Conservation (phyloP, 2,113 vertebrate genomes). For the Antennarius striatus region DNA sequence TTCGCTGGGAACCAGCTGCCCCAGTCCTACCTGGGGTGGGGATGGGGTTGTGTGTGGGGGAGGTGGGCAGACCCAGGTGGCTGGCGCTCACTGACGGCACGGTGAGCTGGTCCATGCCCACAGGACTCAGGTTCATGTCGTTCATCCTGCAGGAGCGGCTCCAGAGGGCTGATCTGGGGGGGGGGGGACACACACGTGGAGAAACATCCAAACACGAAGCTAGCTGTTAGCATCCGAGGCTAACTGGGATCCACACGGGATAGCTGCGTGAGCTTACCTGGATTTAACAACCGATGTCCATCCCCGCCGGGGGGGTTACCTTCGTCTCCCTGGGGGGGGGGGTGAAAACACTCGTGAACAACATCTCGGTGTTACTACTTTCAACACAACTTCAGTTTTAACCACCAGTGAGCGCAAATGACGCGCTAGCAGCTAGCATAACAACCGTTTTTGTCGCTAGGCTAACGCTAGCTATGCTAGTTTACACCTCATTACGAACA, state of each 20-base stretch:
- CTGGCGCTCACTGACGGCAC: constrained; percentile 90
- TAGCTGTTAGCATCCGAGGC: too few species aligned
- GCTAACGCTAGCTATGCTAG: constrained; percentile 41
- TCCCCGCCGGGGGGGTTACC: neutral
- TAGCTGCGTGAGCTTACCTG: constrained; percentile 44
- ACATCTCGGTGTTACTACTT: rapidly evolving
- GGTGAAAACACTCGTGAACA: neutral
- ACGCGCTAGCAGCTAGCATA: constrained; percentile 2
- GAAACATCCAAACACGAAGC: too few species aligned
- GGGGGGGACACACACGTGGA: too few species aligned
- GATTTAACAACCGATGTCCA: constrained; percentile 43
- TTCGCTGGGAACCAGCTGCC: neutral
- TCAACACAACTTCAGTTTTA: neutral
- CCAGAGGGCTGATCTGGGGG: too few species aligned
- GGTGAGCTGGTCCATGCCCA: constrained; percentile 98
- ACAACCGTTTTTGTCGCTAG: neutral
- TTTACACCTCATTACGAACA: neutral
- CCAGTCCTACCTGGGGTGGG: constrained; percentile 84
- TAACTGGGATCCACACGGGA: neutral
- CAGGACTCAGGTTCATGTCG: constrained; percentile 95
- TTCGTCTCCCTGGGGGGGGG: constrained; percentile 18
- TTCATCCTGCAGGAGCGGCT: constrained; percentile 87
- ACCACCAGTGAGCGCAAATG: neutral
- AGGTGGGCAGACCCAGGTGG: constrained; percentile 91
- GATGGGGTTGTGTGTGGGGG: constrained; percentile 92